Evolutionary conservation across 2,888 invertebrate species (phyloP).

Genomic region (Ptycholaimellus sp.): DNA sequence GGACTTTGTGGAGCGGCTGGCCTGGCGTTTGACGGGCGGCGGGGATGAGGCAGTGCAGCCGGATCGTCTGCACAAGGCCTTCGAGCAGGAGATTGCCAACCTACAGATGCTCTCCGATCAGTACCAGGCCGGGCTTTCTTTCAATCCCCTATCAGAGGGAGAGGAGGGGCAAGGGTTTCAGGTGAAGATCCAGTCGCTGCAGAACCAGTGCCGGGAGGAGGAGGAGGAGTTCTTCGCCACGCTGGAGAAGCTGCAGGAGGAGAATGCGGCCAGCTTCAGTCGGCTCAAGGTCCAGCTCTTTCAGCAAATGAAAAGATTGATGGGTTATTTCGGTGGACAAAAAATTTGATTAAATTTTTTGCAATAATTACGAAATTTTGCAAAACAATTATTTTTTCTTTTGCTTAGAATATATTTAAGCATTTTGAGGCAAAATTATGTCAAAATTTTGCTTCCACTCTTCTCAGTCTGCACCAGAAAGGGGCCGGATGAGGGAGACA

Average conservation of each 20-base stretch:
- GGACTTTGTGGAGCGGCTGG: constrained; percentile 85
- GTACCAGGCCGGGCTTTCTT: constrained; percentile 17
- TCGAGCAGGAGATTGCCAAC: constrained; percentile 24
- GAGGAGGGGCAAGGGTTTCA: too few relatives aligned
- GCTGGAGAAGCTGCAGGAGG: constrained; percentile 17
- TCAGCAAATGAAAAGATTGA: too few relatives aligned
- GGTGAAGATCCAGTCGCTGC: constrained; percentile 17
- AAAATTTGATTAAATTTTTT: background rate
- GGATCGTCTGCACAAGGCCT: constrained; percentile 7
- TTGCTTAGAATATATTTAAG: too few relatives aligned
- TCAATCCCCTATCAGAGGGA: too few relatives aligned
- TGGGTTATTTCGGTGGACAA: background rate
- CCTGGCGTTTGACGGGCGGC: constrained; percentile 63
- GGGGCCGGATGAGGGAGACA: too few relatives aligned
- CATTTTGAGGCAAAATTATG: too few relatives aligned
- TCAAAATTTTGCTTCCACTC: too few relatives aligned
- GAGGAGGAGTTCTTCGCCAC: constrained; percentile 19
- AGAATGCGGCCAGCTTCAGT: constrained; percentile 17
- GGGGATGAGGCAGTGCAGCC: constrained; percentile 37
- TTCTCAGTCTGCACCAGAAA: too few relatives aligned
- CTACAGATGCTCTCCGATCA: constrained; percentile 21
- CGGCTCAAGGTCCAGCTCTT: constrained; percentile 19
- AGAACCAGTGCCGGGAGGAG: constrained; percentile 17
- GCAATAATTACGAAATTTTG: too few relatives aligned
- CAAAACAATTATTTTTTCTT: too few relatives aligned